Percentiles rank a stretch among this genome's conserved stretches.
phyloP scores from a whole-genome alignment of 2,797 vertebrate genomes.

The Falco cherrug region DNA sequence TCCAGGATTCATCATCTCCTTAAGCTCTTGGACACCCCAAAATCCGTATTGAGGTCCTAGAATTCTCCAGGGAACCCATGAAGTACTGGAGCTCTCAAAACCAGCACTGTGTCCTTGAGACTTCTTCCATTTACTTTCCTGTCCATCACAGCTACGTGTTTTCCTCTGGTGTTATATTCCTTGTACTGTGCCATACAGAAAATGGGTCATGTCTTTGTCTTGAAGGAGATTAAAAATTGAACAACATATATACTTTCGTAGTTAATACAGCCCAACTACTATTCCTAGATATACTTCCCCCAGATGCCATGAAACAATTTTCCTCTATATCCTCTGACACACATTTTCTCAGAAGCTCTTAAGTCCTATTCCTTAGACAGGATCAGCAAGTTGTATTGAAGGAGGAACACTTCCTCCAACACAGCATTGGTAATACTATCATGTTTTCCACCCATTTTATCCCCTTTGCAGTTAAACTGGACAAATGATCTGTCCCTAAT shows the following conservation, averaged over 20 bases:
- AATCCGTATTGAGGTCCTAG: constrained; percentile 26
- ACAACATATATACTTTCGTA: neutral
- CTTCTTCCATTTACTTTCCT: neutral
- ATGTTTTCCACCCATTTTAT: constrained; percentile 61
- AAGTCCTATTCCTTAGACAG: constrained; percentile 41
- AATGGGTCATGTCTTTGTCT: neutral
- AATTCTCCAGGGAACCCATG: neutral
- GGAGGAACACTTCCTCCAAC: constrained; percentile 35
- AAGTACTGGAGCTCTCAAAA: neutral
- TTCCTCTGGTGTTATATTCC: neutral
- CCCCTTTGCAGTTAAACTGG: constrained; percentile 20
- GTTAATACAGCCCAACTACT: neutral
- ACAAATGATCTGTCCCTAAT: constrained; percentile 37
- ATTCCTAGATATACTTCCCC: neutral
- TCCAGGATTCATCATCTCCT: constrained; percentile 44
- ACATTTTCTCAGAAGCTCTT: constrained; percentile 38
- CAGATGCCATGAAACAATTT: constrained; percentile 37
- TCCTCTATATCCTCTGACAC: constrained; percentile 44
- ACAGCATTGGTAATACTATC: constrained; percentile 16
- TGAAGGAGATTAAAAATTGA: neutral
- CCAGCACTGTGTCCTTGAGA: neutral
- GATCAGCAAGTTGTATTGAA: constrained; percentile 31
- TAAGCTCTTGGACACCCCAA: constrained; percentile 42
- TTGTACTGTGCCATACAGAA: neutral
- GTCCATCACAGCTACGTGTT: neutral